phyloP scores from a whole-genome alignment of 2,797 vertebrate genomes.

The Enteromius afrohamiltoni region DNA sequence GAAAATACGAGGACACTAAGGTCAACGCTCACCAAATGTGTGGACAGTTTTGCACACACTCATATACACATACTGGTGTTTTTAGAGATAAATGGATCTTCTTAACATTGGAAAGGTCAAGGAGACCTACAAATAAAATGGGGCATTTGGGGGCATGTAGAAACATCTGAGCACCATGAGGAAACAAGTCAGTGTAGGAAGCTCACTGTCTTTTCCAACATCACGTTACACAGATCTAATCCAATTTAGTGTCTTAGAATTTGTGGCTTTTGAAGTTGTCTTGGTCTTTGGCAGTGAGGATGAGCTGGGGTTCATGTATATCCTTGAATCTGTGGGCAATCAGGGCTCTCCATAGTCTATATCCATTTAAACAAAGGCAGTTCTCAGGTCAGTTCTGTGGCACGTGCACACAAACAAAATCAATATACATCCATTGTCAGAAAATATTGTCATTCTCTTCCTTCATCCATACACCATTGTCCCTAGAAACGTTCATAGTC shows the following conservation, averaged over 20 bases:
- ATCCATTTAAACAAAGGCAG: constrained; percentile 71
- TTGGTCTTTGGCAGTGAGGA: constrained; percentile 78
- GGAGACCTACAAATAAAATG: not conserved
- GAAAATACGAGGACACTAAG: constrained; percentile 34
- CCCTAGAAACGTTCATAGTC: constrained; percentile 28
- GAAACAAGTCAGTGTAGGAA: constrained; percentile 28
- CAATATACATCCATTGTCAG: constrained; percentile 48
- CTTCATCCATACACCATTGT: constrained; percentile 63
- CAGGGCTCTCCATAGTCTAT: constrained; percentile 64
- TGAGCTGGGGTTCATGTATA: constrained; percentile 70
- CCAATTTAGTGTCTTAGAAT: not conserved
- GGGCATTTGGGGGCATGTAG: not conserved
- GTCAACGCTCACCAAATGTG: constrained; percentile 44
- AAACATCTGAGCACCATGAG: constrained; percentile 43
- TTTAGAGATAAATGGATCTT: not conserved
- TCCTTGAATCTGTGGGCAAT: constrained; percentile 70
- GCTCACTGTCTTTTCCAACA: constrained; percentile 26
- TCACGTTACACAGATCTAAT: not conserved
- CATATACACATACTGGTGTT: constrained; percentile 63
- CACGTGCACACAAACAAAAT: constrained; percentile 36
- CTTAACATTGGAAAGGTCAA: not conserved
- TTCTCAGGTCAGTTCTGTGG: constrained; percentile 69
- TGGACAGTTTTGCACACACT: constrained; percentile 63
- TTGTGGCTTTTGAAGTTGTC: constrained; percentile 51
- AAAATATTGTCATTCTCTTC: constrained; percentile 61